Conservation (phyloP, 2,888 invertebrate species). For the Schizaphis graminum region DNA sequence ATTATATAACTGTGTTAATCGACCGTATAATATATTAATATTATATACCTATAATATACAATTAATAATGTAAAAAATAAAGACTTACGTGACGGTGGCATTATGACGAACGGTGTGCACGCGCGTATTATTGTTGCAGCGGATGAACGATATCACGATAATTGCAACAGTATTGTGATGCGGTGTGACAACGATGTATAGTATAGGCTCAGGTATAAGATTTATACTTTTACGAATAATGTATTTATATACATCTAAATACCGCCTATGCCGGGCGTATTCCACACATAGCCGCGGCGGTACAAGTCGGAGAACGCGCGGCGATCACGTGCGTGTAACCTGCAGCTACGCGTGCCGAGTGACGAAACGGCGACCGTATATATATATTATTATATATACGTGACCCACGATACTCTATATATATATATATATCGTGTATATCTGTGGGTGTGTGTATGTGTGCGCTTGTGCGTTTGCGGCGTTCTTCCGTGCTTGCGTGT, state of each 20-base stretch:
- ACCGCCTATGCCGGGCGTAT: neutral
- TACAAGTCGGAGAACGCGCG: neutral
- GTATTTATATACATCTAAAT: neutral
- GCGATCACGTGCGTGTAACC: constrained; percentile 6
- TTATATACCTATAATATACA: too few relatives aligned
- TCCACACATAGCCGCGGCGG: neutral
- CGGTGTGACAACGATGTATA: neutral
- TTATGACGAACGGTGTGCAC: neutral
- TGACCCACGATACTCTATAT: neutral
- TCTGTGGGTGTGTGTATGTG: neutral
- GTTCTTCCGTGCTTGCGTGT: too few relatives aligned
- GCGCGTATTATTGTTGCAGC: too few relatives aligned
- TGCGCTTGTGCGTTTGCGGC: neutral
- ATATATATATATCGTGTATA: too few relatives aligned
- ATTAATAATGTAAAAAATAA: neutral
- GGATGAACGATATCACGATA: neutral
- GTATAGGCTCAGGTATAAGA: neutral
- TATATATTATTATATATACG: neutral
- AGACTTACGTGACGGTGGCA: constrained; percentile 25
- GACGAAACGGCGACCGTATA: neutral
- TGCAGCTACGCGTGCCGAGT: neutral
- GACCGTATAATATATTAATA: too few relatives aligned
- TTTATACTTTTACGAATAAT: neutral
- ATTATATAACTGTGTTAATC: too few relatives aligned
- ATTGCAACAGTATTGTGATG: neutral